These are phyloP conservation scores for Melanotaenia duboulayi DNA, from an alignment of 2,113 vertebrate genomes.

Conservation along the genomic window DNA sequence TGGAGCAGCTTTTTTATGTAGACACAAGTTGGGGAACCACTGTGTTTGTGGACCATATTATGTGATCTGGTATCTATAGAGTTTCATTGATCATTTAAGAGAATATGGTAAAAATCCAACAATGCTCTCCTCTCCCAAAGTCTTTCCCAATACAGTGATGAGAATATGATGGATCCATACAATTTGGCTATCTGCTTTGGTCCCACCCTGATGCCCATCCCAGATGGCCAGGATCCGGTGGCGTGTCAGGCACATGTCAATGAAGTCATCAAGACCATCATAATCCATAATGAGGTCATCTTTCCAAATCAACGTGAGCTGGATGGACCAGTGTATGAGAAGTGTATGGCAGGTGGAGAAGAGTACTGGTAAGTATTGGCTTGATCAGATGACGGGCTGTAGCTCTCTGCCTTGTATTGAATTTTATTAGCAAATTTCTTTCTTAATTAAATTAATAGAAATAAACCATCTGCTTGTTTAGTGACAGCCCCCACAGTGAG, in stretches of 20 bases:
- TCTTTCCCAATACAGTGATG: conserved; percentile 95
- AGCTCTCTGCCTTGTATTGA: not conserved
- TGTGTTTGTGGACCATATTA: too few relatives aligned
- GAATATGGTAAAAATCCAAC: not conserved
- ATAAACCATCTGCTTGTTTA: conserved; percentile 61
- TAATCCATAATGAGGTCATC: conserved; percentile 91
- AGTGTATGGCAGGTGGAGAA: conserved; percentile 96
- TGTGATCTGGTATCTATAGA: too few relatives aligned
- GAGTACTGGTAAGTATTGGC: conserved; percentile 91
- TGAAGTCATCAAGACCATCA: conserved; percentile 97
- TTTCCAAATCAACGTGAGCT: conserved; percentile 92
- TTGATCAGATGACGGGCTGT: not conserved
- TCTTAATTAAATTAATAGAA: not conserved
- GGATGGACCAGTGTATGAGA: conserved; percentile 94
- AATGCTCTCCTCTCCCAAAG: conserved; percentile 68
- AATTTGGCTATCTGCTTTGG: conserved; percentile 98
- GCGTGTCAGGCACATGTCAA: conserved; percentile 95
- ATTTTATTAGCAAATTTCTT: not conserved
- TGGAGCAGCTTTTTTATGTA: too few relatives aligned
- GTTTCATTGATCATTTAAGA: too few relatives aligned
- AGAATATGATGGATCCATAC: conserved; percentile 99
- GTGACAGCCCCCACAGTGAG: conserved; percentile 98
- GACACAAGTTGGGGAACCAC: too few relatives aligned
- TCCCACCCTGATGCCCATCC: conserved; percentile 96
- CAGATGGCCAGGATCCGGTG: conserved; percentile 94